phyloP scores from a whole-genome alignment of 2,888 invertebrate species.

The Phyllotreta cruciferae region DNA sequence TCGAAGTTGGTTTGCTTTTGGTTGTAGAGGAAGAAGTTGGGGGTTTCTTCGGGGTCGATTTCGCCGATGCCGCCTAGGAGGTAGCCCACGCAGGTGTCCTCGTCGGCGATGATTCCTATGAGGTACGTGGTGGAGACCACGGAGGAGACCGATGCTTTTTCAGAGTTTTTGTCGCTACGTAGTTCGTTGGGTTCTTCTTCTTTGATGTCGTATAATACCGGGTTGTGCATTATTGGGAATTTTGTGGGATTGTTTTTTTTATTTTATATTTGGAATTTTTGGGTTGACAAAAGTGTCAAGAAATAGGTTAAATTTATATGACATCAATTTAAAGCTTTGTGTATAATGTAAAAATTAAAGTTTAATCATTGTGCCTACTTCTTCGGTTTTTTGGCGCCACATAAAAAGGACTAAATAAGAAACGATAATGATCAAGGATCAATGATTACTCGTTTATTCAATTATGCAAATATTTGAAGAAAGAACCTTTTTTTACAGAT shows the following conservation, averaged over 20 bases:
- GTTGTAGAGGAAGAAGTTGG: conserved; percentile 41
- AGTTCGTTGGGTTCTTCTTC: conserved; percentile 32
- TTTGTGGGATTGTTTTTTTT: neutral
- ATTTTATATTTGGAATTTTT: no score
- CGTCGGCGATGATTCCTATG: conserved; percentile 45
- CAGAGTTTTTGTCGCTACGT: conserved; percentile 8
- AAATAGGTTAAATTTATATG: no score
- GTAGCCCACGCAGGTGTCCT: conserved; percentile 47
- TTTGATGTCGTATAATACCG: conserved; percentile 25
- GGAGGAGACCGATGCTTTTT: neutral
- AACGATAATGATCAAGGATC: no score
- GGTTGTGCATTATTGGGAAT: conserved; percentile 6
- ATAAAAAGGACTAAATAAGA: no score
- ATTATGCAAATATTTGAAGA: no score
- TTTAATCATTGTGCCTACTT: no score
- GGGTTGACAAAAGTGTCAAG: no score
- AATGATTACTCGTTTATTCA: no score
- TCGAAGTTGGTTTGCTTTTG: conserved; percentile 16
- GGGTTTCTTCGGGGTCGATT: conserved; percentile 33
- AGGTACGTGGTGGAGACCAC: conserved; percentile 21
- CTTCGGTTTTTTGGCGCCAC: no score
- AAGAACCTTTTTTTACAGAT: no score
- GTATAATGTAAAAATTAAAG: no score
- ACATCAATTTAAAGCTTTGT: no score
- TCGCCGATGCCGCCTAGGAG: conserved; percentile 46